These are phyloP conservation scores for Podarcis siculus DNA, from an alignment of 2,797 vertebrate species.

Conservation along the genomic window DNA sequence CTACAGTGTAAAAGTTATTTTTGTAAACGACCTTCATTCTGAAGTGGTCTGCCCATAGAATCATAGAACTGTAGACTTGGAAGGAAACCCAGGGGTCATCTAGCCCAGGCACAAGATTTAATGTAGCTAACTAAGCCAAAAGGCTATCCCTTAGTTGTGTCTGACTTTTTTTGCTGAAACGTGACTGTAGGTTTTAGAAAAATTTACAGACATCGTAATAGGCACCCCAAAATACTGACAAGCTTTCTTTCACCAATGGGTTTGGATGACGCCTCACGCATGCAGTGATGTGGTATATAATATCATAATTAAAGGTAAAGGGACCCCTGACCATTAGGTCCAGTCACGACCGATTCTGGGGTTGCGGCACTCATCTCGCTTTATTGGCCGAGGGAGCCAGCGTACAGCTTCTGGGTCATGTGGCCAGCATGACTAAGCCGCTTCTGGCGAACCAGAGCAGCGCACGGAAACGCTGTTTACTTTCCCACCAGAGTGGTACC, in stretches of 20 bases:
- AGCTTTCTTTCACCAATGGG: background rate
- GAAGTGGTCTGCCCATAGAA: background rate
- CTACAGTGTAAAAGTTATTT: background rate
- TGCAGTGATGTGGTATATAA: background rate
- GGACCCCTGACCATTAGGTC: too few relatives aligned
- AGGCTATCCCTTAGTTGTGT: background rate
- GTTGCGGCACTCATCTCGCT: too few relatives aligned
- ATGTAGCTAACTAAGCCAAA: background rate
- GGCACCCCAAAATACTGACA: background rate
- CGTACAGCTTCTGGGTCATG: too few relatives aligned
- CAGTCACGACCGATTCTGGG: too few relatives aligned
- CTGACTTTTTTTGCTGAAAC: background rate
- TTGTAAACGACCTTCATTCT: background rate
- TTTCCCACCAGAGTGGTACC: too few relatives aligned
- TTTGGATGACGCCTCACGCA: background rate
- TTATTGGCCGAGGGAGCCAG: too few relatives aligned
- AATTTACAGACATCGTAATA: too few relatives aligned
- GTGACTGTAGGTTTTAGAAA: background rate
- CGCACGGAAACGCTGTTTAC: too few relatives aligned
- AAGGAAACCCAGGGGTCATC: too few relatives aligned
- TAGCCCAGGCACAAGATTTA: background rate
- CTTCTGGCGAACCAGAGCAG: too few relatives aligned
- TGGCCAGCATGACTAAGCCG: too few relatives aligned
- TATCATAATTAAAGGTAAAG: background rate
- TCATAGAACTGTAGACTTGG: too few relatives aligned